Conservation (phyloP, 1,140 invertebrate genomes). For the Micrasema minimum region DNA sequence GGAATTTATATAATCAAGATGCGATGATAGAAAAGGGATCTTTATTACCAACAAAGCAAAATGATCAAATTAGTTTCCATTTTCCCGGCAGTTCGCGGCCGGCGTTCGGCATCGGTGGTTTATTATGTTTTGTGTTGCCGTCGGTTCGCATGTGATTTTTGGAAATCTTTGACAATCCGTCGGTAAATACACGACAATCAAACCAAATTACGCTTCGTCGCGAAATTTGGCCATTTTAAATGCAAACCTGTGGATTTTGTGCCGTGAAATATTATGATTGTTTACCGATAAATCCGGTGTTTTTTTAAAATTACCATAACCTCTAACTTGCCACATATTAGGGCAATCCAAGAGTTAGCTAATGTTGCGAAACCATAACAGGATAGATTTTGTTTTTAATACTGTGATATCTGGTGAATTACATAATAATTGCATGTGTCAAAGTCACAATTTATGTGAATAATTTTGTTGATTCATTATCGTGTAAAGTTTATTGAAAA, state of each 20-base stretch:
- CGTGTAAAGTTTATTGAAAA: background rate
- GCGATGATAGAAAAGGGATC: too few relatives aligned
- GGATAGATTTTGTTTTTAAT: conserved; percentile 2
- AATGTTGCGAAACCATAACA: background rate
- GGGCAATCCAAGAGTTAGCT: background rate
- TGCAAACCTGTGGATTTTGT: too few relatives aligned
- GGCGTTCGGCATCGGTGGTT: background rate
- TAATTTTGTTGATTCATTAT: background rate
- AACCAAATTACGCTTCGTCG: too few relatives aligned
- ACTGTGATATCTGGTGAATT: conserved; percentile 26
- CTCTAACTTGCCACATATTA: conserved; percentile 4
- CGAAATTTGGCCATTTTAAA: too few relatives aligned
- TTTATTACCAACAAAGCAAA: too few relatives aligned
- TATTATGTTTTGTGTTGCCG: background rate
- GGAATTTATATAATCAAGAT: too few relatives aligned
- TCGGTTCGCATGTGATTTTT: background rate
- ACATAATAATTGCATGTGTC: background rate
- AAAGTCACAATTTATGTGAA: conserved; percentile 1
- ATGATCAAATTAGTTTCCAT: too few relatives aligned
- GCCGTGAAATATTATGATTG: too few relatives aligned
- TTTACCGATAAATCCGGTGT: background rate
- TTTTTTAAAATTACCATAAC: conserved; percentile 26
- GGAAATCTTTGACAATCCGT: too few relatives aligned
- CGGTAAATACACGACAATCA: too few relatives aligned
- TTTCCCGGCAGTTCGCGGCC: background rate